Conservation (phyloP, 2,113 vertebrate species). For the Cochlearius cochlearius region DNA sequence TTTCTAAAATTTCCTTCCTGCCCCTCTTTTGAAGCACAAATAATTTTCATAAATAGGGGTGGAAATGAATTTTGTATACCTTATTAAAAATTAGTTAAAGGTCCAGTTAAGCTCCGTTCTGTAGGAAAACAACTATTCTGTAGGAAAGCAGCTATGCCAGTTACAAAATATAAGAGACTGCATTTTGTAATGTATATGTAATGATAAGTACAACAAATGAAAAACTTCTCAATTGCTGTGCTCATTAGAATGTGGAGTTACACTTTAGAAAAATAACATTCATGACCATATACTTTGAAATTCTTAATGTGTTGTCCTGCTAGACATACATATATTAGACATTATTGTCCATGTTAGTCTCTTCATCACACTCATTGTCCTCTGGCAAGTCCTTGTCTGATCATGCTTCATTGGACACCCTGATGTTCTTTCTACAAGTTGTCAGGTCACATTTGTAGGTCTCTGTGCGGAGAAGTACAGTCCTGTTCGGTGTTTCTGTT, state of each 20-base stretch:
- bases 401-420: neutral
- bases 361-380: neutral
- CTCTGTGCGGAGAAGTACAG: neutral
- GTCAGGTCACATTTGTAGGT: slow-evolving; percentile 36
- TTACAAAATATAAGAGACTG: neutral
- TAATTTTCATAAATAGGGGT: neutral
- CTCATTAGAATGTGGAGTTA: neutral
- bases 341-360: slow-evolving; percentile 17
- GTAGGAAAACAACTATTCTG: neutral
- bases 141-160: neutral
- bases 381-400: slow-evolving; percentile 4
- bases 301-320: neutral
- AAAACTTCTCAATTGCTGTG: neutral
- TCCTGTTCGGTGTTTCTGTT: neutral
- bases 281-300: neutral
- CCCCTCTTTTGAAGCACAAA: neutral
- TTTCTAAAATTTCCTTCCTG: neutral
- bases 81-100: neutral
- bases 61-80: neutral
- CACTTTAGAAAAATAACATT: neutral
- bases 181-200: neutral
- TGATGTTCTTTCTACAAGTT: slow-evolving; percentile 26
- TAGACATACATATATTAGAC: neutral
- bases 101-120: neutral
- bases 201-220: neutral